Percentiles rank a stretch among this genome's conserved stretches.
phyloP scores from a whole-genome alignment of 2,797 vertebrate genomes.

The Clarias laeviceps region DNA sequence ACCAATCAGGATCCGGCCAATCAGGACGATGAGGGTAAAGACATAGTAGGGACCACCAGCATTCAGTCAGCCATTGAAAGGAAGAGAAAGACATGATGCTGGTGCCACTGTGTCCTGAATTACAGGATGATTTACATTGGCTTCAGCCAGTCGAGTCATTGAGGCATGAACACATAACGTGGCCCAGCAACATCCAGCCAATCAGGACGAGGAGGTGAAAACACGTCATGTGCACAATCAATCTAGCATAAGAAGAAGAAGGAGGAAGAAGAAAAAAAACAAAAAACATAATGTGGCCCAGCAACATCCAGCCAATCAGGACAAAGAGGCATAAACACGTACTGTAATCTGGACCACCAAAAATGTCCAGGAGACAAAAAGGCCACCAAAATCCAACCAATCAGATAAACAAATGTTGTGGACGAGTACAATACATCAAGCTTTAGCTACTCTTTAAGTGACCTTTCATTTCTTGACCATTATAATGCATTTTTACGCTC shows the following conservation, averaged over 20 bases:
- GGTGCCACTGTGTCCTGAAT: too few species aligned
- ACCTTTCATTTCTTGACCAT: background rate
- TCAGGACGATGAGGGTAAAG: background rate
- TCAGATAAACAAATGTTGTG: background rate
- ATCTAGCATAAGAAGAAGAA: too few species aligned
- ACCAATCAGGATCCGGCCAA: background rate
- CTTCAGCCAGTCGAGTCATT: background rate
- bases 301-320: background rate
- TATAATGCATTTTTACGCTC: background rate
- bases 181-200: background rate
- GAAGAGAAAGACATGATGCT: background rate
- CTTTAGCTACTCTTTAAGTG: background rate
- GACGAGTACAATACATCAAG: background rate
- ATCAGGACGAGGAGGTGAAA: background rate
- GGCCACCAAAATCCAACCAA: background rate
- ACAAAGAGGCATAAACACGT: background rate
- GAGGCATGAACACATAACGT: too few species aligned
- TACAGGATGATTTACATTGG: too few species aligned
- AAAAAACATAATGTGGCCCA: background rate
- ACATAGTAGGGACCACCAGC: background rate
- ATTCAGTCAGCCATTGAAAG: background rate
- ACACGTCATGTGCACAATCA: background rate
- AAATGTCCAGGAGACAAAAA: background rate
- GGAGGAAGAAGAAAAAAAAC: too few species aligned
- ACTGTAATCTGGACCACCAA: background rate